Base-by-base conservation (phyloP, 2,888 invertebrate genomes). In the Nysson spinosus region DNA sequence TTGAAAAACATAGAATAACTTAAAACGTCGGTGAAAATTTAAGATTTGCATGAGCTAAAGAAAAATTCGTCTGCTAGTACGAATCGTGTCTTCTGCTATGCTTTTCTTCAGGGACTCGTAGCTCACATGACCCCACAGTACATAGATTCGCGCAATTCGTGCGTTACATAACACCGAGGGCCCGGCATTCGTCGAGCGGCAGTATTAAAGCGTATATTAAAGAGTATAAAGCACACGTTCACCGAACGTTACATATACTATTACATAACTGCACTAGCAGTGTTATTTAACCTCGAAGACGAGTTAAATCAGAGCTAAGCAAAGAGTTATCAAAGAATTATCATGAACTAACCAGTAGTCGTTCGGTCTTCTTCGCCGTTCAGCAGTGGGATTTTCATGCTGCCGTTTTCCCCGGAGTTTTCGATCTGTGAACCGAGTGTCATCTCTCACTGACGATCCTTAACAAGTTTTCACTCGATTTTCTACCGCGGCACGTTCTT, bases 371-470 rank as follows among this genome's bases (percentile, higher is more conserved):
- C 73, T 26, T 74, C 79, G 65, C 84, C 83, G 69, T 83, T 85
- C 60, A 83, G 69, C 72, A 86, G 47, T 20, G 84, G 82, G 68
- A 80, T 83, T 75, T 82, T 83, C 66, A 82, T 72, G 60, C 73
- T 81, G 65, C 84, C 84, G 70, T 83, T 84, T 73, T 86, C 85
- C 57, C 82, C 72, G 70, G 81, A 79, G 57, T 80, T 80, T 70
- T 87, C 87, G 61, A 87, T 84, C 72, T 87, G 86, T 63, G 87
- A 84, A 55, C 85, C 87, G 69, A 88, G 83, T 83, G 87, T 87
- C 88, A 88, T 88, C 66, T 67, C 61, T 46, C 49, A 67, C 35
- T 26, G 34, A 46, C 32, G 51, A 62, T 57, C 26, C 22, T 24
- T 43, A 34, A n/a, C n/a, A 12, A 64, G 20, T n/a, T 37, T 49